Percentiles rank a stretch among this genome's conserved stretches.
Evolutionary conservation across 2,888 invertebrate genomes (phyloP).

Genomic region (Yponomeuta evonymella): DNA sequence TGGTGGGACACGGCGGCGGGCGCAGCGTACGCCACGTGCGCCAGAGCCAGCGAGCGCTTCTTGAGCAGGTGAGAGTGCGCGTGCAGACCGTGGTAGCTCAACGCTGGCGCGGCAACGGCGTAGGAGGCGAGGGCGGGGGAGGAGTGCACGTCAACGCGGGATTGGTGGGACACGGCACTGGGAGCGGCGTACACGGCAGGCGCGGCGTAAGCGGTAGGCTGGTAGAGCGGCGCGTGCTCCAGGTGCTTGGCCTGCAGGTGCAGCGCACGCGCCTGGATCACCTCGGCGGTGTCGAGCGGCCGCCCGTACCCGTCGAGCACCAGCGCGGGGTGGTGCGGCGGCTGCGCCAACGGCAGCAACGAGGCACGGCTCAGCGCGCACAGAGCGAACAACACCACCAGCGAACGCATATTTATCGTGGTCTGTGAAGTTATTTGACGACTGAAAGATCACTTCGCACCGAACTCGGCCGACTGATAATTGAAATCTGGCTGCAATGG

Average conservation of each 20-base stretch:
- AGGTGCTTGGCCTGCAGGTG: conserved; percentile 69
- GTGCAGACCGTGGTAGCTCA: conserved; percentile 25
- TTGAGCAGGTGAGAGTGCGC: conserved; percentile 40
- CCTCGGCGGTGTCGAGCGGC: conserved; percentile 41
- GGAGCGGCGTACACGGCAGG: conserved; percentile 62
- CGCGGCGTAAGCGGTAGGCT: conserved; percentile 15
- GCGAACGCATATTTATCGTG: conserved; percentile 54
- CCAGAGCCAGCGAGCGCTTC: conserved; percentile 44
- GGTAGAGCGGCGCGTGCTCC: conserved; percentile 41
- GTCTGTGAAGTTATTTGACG: conserved; percentile 41
- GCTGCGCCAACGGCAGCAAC: conserved; percentile 47
- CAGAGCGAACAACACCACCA: conserved; percentile 62
- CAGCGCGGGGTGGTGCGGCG: conserved; percentile 58
- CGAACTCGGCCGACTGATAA: conserved; percentile 48
- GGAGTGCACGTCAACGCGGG: conserved; percentile 52
- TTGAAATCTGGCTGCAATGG: conserved; percentile 31
- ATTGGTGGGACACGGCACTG: conserved; percentile 60
- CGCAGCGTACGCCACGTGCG: conserved; percentile 28
- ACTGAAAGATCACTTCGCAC: conserved; percentile 53
- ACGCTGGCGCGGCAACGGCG: conserved; percentile 19
- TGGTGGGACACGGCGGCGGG: conserved; percentile 44
- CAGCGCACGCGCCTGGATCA: conserved; percentile 38
- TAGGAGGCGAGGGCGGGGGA: conserved; percentile 29
- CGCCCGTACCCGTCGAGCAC: conserved; percentile 61
- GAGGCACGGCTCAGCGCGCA: conserved; percentile 52